phyloP scores from a whole-genome alignment of 2,113 vertebrate species.

The Cyanoliseus patagonus region DNA sequence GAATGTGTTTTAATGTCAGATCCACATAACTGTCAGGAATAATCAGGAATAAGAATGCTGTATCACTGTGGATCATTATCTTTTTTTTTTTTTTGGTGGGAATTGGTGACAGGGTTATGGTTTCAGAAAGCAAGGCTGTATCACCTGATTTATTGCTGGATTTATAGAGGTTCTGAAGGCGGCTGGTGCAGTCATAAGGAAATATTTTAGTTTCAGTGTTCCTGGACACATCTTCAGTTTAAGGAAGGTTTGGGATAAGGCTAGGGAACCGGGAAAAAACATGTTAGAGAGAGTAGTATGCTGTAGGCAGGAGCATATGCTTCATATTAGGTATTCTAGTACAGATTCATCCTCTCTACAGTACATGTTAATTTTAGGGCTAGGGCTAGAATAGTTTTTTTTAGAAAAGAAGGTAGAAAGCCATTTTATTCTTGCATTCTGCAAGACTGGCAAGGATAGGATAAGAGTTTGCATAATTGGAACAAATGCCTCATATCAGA shows the following conservation, averaged over 20 bases:
- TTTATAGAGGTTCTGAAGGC: not conserved
- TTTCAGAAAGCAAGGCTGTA: not conserved
- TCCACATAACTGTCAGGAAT: not conserved
- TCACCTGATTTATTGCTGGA: not conserved
- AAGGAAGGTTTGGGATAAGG: constrained; percentile 29
- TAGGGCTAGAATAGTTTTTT: constrained; percentile 16
- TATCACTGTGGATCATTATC: not conserved
- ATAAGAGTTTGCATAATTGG: not conserved
- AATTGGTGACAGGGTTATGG: not conserved
- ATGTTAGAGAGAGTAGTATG: constrained; percentile 43
- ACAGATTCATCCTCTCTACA: constrained; percentile 35
- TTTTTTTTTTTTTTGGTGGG: not conserved
- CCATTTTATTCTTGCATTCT: constrained; percentile 5
- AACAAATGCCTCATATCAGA: not conserved
- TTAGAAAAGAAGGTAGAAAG: constrained; percentile 44
- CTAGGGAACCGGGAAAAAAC: constrained; percentile 39
- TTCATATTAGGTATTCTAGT: constrained; percentile 61
- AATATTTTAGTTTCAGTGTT: constrained; percentile 54
- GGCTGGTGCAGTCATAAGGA: not conserved
- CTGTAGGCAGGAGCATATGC: constrained; percentile 50
- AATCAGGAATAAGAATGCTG: not conserved
- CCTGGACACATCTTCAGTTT: constrained; percentile 27
- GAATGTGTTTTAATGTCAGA: not conserved
- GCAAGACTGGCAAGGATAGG: not conserved
- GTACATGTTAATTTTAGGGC: constrained; percentile 57